Conservation (phyloP, 2,797 vertebrate genomes). For the Apodemus agrarius region DNA sequence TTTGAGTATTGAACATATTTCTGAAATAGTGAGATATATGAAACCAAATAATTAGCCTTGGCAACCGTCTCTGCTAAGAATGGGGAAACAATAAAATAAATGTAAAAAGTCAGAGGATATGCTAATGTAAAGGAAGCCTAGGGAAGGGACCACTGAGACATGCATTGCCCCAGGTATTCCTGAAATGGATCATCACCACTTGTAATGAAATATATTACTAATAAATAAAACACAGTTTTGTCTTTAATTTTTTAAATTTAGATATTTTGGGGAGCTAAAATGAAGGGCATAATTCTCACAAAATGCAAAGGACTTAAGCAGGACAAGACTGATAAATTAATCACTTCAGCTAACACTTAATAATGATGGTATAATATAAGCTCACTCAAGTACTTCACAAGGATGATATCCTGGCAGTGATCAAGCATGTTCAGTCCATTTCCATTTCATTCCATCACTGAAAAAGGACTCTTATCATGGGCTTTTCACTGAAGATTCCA, state of each 20-base stretch:
- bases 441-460: not conserved
- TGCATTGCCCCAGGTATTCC: not conserved
- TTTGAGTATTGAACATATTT: not conserved
- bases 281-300: not conserved
- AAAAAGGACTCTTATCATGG: not conserved
- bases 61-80: not conserved
- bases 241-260: not conserved
- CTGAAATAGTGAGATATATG: not conserved
- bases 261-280: not conserved
- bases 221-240: not conserved
- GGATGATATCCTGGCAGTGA: not conserved
- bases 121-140: not conserved
- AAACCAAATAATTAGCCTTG: not conserved
- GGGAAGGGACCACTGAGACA: not conserved
- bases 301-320: not conserved
- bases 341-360: not conserved
- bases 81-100: not conserved
- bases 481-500: not conserved
- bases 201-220: not conserved
- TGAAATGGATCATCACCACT: not conserved
- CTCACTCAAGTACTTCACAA: not conserved
- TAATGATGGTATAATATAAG: not conserved
- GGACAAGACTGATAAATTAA: not conserved
- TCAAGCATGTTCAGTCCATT: not conserved
- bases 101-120: not conserved